Percentiles rank a stretch among this genome's conserved stretches.
Conservation (phyloP, 2,888 invertebrate species). For the Drosophila prostipennis region DNA sequence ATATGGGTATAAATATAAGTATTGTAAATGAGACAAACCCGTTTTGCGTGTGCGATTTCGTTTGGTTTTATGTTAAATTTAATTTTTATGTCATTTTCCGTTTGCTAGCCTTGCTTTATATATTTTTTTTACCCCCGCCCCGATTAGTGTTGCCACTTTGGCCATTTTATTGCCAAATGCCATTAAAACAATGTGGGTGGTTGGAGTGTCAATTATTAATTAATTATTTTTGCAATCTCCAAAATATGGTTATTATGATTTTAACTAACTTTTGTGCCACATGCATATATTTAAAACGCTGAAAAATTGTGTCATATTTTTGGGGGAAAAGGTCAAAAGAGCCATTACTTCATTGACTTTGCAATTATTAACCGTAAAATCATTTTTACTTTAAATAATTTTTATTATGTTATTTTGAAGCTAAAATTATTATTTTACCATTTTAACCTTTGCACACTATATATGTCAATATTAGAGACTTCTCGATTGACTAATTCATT, state of each 20-base stretch:
- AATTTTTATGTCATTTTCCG: slow-evolving; percentile 37
- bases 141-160: slow-evolving; percentile 23
- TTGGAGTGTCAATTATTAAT: not conserved
- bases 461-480: too few species aligned
- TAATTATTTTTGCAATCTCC: not conserved
- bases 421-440: too few species aligned
- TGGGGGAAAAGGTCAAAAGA: not conserved
- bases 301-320: not conserved
- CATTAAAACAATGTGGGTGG: not conserved
- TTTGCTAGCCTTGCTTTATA: slow-evolving; percentile 44
- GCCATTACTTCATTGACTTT: not conserved
- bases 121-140: slow-evolving; percentile 33
- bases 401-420: not conserved
- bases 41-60: slow-evolving; percentile 54
- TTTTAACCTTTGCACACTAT: too few species aligned
- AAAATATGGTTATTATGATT: not conserved
- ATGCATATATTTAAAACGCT: not conserved
- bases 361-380: not conserved
- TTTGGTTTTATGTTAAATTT: slow-evolving; percentile 25
- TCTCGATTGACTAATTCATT: too few species aligned
- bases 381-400: not conserved
- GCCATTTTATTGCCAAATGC: slow-evolving; percentile 20
- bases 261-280: not conserved
- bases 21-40: slow-evolving; percentile 80
- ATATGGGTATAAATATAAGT: slow-evolving; percentile 2